Percentiles rank a stretch among this genome's conserved stretches.
Conservation (phyloP, 2,113 vertebrate genomes). For the Nesogale talazaci region DNA sequence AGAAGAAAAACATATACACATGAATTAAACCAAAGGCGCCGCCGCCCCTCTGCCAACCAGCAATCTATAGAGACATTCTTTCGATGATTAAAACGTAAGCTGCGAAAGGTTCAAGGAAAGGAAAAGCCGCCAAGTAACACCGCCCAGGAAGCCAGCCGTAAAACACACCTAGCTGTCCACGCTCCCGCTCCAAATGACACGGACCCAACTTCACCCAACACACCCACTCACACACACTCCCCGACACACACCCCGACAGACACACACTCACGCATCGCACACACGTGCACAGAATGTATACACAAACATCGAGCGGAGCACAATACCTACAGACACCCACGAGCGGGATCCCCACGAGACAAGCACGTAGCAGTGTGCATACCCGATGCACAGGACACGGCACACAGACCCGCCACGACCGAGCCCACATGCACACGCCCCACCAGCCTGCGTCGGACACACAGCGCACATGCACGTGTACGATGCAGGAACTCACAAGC, state of each 20-base stretch:
- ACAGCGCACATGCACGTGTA: constrained; percentile 75
- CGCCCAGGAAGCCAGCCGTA: constrained; percentile 65
- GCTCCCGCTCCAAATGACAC: constrained; percentile 70
- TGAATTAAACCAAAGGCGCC: constrained; percentile 62
- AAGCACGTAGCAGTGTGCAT: constrained; percentile 55
- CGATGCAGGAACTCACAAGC: constrained; percentile 72
- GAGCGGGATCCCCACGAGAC: constrained; percentile 67
- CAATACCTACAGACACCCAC: constrained; percentile 74
- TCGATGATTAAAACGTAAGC: constrained; percentile 76
- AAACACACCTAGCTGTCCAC: constrained; percentile 74
- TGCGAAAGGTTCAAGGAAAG: constrained; percentile 67
- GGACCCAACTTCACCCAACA: constrained; percentile 82
- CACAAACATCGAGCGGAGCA: constrained; percentile 66
- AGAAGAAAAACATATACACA: constrained; percentile 55
- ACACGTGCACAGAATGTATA: constrained; percentile 65
- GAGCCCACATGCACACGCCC: constrained; percentile 70
- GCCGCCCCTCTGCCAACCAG: constrained; percentile 74
- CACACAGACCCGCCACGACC: constrained; percentile 65
- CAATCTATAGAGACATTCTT: constrained; percentile 72
- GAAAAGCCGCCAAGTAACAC: constrained; percentile 72
- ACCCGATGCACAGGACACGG: constrained; percentile 64
- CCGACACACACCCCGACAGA: background rate
- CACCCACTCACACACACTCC: constrained; percentile 50
- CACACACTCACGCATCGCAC: constrained; percentile 57
- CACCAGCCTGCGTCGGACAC: constrained; percentile 70